phyloP scores from a whole-genome alignment of 2,113 vertebrate species.

The Oreochromis spilurus region DNA sequence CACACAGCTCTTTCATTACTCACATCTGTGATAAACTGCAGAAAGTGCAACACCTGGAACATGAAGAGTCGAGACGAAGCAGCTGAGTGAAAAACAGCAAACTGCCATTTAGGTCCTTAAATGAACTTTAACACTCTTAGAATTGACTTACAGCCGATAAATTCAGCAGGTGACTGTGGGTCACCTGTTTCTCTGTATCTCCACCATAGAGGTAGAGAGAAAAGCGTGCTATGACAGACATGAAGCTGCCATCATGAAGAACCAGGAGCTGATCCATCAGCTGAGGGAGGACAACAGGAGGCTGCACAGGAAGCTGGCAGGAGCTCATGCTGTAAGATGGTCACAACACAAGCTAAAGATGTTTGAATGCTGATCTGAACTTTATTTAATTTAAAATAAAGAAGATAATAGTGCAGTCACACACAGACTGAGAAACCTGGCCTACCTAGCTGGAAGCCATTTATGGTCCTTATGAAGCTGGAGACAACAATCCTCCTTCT shows the following conservation, averaged over 20 bases:
- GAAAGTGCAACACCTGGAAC: neutral
- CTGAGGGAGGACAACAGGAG: slow-evolving; percentile 75
- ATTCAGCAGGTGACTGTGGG: neutral
- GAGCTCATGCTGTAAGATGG: slow-evolving; percentile 62
- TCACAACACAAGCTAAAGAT: neutral
- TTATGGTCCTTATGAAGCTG: neutral
- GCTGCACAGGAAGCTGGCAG: slow-evolving; percentile 62
- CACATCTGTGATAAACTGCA: neutral
- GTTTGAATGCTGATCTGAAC: neutral
- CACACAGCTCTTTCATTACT: neutral
- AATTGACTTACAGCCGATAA: neutral
- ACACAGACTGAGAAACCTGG: neutral
- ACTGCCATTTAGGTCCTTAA: neutral
- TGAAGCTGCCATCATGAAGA: slow-evolving; percentile 75
- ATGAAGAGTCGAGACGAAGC: neutral
- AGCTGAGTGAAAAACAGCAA: neutral
- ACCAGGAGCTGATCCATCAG: slow-evolving; percentile 70
- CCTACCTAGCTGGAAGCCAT: slow-evolving; percentile 45
- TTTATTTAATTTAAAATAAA: neutral
- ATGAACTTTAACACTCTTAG: neutral
- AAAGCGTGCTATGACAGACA: slow-evolving; percentile 76
- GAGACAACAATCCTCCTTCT: neutral
- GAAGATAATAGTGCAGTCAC: neutral
- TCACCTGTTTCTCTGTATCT: neutral
- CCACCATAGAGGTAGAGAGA: slow-evolving; percentile 76